These are phyloP conservation scores for Neomonachus schauinslandi DNA, from an alignment of 2,113 vertebrate genomes.

Conservation along the genomic window DNA sequence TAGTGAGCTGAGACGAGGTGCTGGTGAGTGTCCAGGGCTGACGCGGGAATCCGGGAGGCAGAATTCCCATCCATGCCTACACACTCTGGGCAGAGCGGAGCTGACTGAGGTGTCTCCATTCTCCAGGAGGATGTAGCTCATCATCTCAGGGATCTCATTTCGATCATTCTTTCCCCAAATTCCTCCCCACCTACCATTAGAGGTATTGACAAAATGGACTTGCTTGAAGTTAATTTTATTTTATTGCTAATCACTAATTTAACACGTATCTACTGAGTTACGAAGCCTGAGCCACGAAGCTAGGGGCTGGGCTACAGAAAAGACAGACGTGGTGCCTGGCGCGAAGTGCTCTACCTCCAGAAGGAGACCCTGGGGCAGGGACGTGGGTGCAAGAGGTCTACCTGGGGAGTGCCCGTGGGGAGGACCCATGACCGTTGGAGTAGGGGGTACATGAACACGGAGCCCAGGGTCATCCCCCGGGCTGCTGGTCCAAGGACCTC, in stretches of 20 bases:
- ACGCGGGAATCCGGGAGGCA: background rate
- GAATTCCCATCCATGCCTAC: background rate
- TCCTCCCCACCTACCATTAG: background rate
- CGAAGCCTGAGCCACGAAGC: background rate
- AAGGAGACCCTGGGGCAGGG: background rate
- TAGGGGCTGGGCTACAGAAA: background rate
- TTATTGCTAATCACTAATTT: background rate
- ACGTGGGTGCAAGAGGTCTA: background rate
- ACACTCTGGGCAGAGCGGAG: fast-evolving
- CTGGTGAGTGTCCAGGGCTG: background rate
- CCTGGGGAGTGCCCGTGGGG: background rate
- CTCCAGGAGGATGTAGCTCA: fast-evolving
- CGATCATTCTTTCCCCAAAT: fast-evolving
- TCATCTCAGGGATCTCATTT: background rate
- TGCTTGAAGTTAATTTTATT: background rate
- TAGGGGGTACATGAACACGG: fast-evolving
- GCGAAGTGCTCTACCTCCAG: background rate
- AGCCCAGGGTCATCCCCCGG: background rate
- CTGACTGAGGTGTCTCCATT: background rate
- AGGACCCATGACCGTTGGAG: background rate
- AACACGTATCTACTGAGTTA: background rate
- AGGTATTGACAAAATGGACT: background rate
- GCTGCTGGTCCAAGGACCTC: background rate
- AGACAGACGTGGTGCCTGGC: fast-evolving
- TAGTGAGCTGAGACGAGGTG: fast-evolving